Base-by-base conservation (phyloP, 2,113 vertebrate genomes). In the Periophthalmus modestus region DNA sequence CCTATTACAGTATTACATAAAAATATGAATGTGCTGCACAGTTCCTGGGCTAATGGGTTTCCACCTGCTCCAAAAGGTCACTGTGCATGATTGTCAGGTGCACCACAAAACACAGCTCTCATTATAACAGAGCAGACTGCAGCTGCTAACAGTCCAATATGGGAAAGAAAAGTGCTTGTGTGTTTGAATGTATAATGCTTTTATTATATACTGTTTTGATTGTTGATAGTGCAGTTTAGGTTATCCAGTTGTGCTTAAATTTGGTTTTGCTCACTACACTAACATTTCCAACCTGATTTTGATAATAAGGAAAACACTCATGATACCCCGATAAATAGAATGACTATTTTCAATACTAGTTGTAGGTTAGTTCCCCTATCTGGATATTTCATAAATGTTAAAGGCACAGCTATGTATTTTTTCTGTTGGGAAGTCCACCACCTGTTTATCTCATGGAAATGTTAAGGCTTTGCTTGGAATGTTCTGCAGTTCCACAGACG, bases 61-160 rank as follows among this genome's bases (percentile, higher is more conserved):
- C 66, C 66, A 48, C 43, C 43, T 67, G 66, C 21, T 67, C 21
- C 13, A 48, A 48, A 59, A 67, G 66, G 66, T 67, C 66, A 67
- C n/a, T 48, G n/a, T 67, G 5, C 43, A 24, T 48, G 39, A 67
- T 67, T 67, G 66, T 66, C 46, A 67, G 46, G n/a, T 43, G 34
- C 43, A 48, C 4, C 13, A 7, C 5, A 13, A 67, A 67, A 67
- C 36, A n/a, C 21, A 12, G 12, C 21, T 46, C 48, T 67, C 43
- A 48, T 48, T 67, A 67, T 59, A 66, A 39, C 61, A 36, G 61
- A 62, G 59, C 12, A 24, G 24, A 9, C 18, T 66, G 39, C 66
- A 48, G 66, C 39, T 48, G 23, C 16, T n/a, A n/a, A 55, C 52
- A 2, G 7, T 55, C 9, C 52, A 9, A 55, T 52, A 19, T 10